Percentiles rank a stretch among this genome's conserved stretches.
These are phyloP conservation scores for Caenorhabditis afra DNA, from an alignment of 2,888 invertebrate species.

Conservation along the genomic window DNA sequence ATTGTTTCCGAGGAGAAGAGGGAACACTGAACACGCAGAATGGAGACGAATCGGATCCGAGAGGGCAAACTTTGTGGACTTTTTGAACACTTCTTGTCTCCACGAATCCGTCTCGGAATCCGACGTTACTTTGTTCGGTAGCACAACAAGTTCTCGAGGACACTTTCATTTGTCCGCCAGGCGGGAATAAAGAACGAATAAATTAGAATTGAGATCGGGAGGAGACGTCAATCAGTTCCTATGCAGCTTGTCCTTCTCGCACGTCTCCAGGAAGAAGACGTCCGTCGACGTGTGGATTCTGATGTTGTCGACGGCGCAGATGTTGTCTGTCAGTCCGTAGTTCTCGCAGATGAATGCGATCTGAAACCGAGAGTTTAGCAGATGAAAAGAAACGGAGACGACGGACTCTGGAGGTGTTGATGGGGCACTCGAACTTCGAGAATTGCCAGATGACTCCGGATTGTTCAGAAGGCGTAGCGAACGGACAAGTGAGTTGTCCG, in stretches of 20 bases:
- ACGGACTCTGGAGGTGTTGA: conserved; percentile 49
- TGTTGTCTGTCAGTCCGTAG: conserved; percentile 63
- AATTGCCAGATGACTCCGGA: conserved; percentile 66
- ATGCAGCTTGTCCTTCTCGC: conserved; percentile 64
- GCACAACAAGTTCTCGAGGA: too few relatives aligned
- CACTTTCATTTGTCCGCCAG: too few relatives aligned
- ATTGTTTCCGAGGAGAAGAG: conserved; percentile 30
- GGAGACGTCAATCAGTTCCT: conserved; percentile 18
- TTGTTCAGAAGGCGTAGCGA: conserved; percentile 59
- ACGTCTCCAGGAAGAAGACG: conserved; percentile 72
- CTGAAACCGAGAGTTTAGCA: conserved; percentile 55
- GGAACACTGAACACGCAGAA: conserved; percentile 5
- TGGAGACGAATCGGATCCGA: too few relatives aligned
- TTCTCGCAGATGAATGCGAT: conserved; percentile 77
- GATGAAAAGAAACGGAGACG: too few relatives aligned
- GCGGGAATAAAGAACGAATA: too few relatives aligned
- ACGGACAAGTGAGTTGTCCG: conserved; percentile 60
- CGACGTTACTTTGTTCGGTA: too few relatives aligned
- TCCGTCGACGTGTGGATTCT: conserved; percentile 70
- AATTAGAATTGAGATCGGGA: conserved; percentile 22
- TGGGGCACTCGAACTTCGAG: conserved; percentile 67
- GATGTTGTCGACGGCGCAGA: conserved; percentile 74
- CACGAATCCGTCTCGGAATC: too few relatives aligned
- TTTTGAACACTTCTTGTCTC: too few relatives aligned
- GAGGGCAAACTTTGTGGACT: too few relatives aligned